A percentile compares a stretch with the other conserved stretches of the same genome.
phyloP scores from a whole-genome alignment of 2,797 vertebrate genomes.

The Coccyzus lansbergi region DNA sequence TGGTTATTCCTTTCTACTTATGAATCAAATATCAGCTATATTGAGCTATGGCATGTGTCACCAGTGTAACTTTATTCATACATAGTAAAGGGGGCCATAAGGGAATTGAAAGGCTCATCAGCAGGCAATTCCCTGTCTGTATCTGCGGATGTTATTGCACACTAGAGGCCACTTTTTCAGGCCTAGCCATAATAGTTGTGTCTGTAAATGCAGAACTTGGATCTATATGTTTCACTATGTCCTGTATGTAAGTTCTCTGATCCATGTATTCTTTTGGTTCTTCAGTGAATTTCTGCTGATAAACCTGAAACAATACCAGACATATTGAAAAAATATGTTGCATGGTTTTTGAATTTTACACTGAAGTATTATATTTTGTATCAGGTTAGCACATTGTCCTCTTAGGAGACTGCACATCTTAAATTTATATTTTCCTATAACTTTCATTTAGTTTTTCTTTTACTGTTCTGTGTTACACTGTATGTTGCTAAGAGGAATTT shows the following conservation, averaged over 20 bases:
- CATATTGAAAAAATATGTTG: background rate
- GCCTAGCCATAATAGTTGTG: background rate
- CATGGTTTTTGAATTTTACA: background rate
- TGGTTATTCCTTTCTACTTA: background rate
- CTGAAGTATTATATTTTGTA: background rate
- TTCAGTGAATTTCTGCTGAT: background rate
- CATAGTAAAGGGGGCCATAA: background rate
- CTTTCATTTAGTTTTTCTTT: background rate
- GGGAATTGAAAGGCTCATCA: background rate
- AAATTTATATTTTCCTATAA: background rate
- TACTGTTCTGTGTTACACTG: background rate
- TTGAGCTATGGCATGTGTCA: conserved; percentile 17
- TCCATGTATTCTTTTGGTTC: background rate
- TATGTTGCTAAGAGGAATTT: background rate
- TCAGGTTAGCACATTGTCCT: background rate
- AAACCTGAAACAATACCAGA: background rate
- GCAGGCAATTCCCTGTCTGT: background rate
- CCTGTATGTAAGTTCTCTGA: conserved; percentile 16
- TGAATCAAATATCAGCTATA: background rate
- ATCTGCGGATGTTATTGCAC: background rate
- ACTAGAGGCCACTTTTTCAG: conserved; percentile 8
- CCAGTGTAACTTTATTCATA: background rate
- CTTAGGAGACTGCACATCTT: background rate
- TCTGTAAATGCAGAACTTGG: conserved; percentile 9
- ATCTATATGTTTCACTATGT: conserved; percentile 30